Percentiles rank a stretch among this genome's conserved stretches.
These are phyloP conservation scores for Phalera bucephala DNA, from an alignment of 2,888 invertebrate species.

Conservation along the genomic window DNA sequence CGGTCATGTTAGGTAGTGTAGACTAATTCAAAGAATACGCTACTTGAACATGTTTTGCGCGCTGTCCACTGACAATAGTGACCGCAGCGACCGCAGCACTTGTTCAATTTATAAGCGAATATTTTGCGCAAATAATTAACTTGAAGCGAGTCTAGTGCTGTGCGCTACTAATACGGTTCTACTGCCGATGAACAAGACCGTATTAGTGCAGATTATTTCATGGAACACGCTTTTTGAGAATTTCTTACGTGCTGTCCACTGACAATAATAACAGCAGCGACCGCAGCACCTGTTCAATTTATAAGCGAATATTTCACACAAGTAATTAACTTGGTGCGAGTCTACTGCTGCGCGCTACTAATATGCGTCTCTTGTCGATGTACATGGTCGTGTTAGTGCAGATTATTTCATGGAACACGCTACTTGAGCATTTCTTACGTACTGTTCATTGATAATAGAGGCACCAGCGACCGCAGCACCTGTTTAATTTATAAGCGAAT, in stretches of 20 bases:
- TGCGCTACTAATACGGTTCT: background rate
- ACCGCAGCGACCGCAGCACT: conserved; percentile 18
- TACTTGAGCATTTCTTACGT: conserved; percentile 47
- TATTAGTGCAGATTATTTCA: too few relatives aligned
- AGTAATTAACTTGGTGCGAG: too few relatives aligned
- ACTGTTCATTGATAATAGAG: conserved; percentile 41
- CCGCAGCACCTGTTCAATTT: conserved; percentile 18
- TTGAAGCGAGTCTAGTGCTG: background rate
- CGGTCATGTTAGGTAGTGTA: too few relatives aligned
- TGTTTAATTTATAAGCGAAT: conserved; percentile 22
- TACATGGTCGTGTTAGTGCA: too few relatives aligned
- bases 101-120: conserved; percentile 22
- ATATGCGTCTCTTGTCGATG: background rate
- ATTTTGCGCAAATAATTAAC: background rate
- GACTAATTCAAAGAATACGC: conserved; percentile 9
- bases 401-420: conserved; percentile 9
- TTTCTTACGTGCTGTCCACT: conserved; percentile 40
- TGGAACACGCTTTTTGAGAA: conserved; percentile 38
- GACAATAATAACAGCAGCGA: conserved; percentile 35
- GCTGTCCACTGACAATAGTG: conserved; percentile 41
- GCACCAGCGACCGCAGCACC: conserved; percentile 18
- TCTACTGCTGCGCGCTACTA: background rate
- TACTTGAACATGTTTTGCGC: conserved; percentile 47
- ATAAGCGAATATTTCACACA: conserved; percentile 11
- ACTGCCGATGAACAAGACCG: background rate